phyloP scores from a whole-genome alignment of 2,797 vertebrate genomes.

The Danio albolineatus region DNA sequence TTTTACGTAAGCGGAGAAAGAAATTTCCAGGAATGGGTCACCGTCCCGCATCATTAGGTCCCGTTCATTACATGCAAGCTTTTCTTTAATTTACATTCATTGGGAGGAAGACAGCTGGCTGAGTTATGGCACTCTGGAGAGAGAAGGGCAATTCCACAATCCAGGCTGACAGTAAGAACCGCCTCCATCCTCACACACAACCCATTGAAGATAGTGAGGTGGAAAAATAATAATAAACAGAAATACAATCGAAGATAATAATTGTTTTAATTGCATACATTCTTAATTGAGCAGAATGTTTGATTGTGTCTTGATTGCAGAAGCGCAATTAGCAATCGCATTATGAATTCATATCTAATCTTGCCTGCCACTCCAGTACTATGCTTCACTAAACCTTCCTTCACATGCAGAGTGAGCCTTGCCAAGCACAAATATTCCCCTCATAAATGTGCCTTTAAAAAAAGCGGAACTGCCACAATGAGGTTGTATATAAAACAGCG shows the following conservation, averaged over 20 bases:
- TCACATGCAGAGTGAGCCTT: not conserved
- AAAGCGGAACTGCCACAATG: constrained; percentile 20
- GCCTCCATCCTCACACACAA: constrained; percentile 7
- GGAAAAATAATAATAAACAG: not conserved
- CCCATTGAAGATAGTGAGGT: not conserved
- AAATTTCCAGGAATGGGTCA: constrained; percentile 49
- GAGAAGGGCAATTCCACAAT: not conserved
- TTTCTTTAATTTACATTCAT: constrained; percentile 23
- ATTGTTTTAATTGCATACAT: constrained; percentile 4
- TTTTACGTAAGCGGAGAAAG: constrained; percentile 33
- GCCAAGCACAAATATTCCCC: not conserved
- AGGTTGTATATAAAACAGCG: not conserved
- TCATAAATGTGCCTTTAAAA: constrained; percentile 21
- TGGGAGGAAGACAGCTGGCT: constrained; percentile 8
- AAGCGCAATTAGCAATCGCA: constrained; percentile 21
- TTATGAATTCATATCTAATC: constrained; percentile 36
- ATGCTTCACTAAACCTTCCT: constrained; percentile 21
- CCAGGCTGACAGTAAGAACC: constrained; percentile 8
- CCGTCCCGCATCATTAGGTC: constrained; percentile 45
- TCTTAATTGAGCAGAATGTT: constrained; percentile 20
- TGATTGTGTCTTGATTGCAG: constrained; percentile 5
- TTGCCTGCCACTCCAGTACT: not conserved
- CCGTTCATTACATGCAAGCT: constrained; percentile 28
- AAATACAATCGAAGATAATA: not conserved
- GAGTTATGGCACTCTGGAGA: constrained; percentile 30